phyloP scores from a whole-genome alignment of 2,113 vertebrate species.

The Bubo scandiacus region DNA sequence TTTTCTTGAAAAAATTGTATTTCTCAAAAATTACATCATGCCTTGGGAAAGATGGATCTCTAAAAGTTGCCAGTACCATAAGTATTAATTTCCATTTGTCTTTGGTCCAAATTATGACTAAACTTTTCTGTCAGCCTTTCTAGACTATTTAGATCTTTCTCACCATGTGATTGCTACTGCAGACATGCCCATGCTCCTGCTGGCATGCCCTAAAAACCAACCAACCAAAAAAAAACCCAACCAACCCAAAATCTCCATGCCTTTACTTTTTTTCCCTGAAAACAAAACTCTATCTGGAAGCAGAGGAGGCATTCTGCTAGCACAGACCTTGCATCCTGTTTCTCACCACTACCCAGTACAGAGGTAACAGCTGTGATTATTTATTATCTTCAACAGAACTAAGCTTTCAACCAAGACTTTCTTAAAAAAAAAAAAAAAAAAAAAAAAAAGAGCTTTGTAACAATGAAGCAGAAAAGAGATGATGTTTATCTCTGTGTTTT shows the following conservation, averaged over 20 bases:
- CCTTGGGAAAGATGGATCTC: neutral
- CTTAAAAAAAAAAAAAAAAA: no score
- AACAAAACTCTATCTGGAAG: neutral
- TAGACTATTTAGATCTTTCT: neutral
- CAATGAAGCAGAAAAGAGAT: neutral
- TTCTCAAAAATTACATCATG: neutral
- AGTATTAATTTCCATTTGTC: neutral
- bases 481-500: neutral
- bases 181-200: neutral
- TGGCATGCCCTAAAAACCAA: neutral
- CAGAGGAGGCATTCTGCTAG: neutral
- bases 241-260: rapidly evolving
- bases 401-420: neutral
- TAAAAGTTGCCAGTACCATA: neutral
- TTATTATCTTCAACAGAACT: neutral
- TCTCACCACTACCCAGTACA: neutral
- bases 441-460: neutral
- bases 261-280: neutral
- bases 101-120: neutral
- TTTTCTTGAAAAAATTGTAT: neutral
- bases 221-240: neutral
- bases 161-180: neutral
- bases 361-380: neutral
- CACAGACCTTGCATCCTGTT: neutral
- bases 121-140: neutral